Base-by-base conservation (phyloP, 2,888 invertebrate species). In the Notocelia uddmanniana region DNA sequence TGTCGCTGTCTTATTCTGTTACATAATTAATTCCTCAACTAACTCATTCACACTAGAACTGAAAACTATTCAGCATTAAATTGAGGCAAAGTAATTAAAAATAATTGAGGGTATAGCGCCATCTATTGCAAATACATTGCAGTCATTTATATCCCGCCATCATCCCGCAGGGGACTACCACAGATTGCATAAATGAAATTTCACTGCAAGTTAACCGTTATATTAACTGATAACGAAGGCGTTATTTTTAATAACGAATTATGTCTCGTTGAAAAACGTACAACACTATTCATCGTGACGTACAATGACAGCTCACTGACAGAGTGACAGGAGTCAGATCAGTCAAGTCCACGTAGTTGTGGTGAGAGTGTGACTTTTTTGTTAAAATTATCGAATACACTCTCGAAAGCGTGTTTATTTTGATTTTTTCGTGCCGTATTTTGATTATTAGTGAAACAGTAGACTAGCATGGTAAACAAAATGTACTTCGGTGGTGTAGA, bases 401-500 rank as follows among this genome's bases (percentile, higher is more conserved):
- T 6, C 6, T 76, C 72, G 55, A 68, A 59, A 72, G 68, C 63
- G 73, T 72, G 74, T 69, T 71, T 54, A 60, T 71, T 67, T 67
- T 54, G 66, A 26, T 67, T 45, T 19, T 37, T 18, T 66, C 66
- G 75, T 64, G 76, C 77, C 76, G 79, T 76, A 71, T 59, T 57
- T 69, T 74, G 72, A 50, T 54, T 74, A 21, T 74, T 41, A 62
- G 55, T 66, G 75, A 69, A 74, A 74, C 68, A 71, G 76, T 76
- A 71, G 67, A 66, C 59, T 67, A 79, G 60, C 60, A 83, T 84
- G 84, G 77, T 75, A 66, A 72, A 72, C 31, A 74, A 73, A 64
- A 83, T 80, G 89, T 91, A 85, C 83, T 93, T 92, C 74, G 93
- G 91, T 58, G 93, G 93, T 52, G 88, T 92, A 34, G 93, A 93